phyloP scores from a whole-genome alignment of 2,888 invertebrate species.

The Trachelus stipa region DNA sequence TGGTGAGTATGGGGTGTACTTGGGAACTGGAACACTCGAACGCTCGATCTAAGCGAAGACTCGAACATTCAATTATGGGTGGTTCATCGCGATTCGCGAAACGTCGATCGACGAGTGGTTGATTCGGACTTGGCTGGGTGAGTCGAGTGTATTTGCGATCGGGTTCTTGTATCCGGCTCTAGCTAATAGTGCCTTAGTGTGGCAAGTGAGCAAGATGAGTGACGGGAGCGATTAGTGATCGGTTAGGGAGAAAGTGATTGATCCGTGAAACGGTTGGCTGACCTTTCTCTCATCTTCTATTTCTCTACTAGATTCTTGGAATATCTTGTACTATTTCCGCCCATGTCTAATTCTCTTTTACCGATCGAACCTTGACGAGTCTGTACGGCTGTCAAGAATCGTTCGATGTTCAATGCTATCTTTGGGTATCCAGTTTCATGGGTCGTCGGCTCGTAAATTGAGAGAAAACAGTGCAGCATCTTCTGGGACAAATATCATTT shows the following conservation, averaged over 20 bases:
- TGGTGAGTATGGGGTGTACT: background rate
- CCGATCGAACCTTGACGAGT: background rate
- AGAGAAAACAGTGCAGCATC: background rate
- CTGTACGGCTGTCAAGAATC: background rate
- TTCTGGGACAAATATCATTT: background rate
- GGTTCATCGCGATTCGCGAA: conserved; percentile 26
- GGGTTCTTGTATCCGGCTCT: conserved; percentile 27
- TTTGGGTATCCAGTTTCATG: background rate
- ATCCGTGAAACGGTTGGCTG: conserved; percentile 15
- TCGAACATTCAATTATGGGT: conserved; percentile 31
- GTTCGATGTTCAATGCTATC: background rate
- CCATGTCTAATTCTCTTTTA: background rate
- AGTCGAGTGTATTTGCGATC: background rate
- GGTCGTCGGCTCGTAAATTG: background rate
- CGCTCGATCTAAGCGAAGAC: background rate
- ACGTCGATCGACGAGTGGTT: conserved; percentile 27
- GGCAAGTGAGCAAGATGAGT: conserved; percentile 48
- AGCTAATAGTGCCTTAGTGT: conserved; percentile 45
- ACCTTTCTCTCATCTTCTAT: background rate
- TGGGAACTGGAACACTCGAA: background rate
- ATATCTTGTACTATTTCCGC: background rate
- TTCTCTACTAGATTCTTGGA: background rate
- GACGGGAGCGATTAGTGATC: conserved; percentile 52
- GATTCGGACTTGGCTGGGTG: background rate
- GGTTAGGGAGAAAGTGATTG: conserved; percentile 38